These are phyloP conservation scores for Mixornis gularis DNA, from an alignment of 2,113 vertebrate species.

Conservation along the genomic window DNA sequence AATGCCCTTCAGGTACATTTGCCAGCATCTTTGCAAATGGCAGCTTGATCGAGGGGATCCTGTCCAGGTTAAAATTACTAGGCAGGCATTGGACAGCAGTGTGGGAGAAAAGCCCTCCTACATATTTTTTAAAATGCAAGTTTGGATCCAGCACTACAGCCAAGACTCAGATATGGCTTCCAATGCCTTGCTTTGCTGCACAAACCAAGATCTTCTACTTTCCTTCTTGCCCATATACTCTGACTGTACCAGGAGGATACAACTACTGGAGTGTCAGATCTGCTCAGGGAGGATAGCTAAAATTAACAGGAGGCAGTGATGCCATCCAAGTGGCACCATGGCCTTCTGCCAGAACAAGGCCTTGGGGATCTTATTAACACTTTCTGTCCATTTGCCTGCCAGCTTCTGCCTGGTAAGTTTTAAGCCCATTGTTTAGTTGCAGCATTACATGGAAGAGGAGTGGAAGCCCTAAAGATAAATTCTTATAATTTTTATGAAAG, in stretches of 20 bases:
- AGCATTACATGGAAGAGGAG: not conserved
- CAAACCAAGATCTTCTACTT: not conserved
- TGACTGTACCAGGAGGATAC: not conserved
- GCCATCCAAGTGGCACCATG: not conserved
- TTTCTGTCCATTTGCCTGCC: not conserved
- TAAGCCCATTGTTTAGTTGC: not conserved
- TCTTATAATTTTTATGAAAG: not conserved
- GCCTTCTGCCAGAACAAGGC: not conserved
- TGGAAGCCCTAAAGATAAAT: not conserved
- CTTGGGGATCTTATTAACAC: not conserved
- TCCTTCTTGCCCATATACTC: not conserved
- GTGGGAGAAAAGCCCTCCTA: not conserved
- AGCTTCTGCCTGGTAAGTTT: not conserved
- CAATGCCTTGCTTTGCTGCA: not conserved
- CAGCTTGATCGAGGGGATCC: rapidly evolving
- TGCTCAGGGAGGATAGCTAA: not conserved
- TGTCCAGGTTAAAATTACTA: not conserved
- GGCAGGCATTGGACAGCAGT: not conserved
- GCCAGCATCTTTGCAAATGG: rapidly evolving
- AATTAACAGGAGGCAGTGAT: not conserved
- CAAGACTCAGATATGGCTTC: not conserved
- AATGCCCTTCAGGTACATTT: not conserved
- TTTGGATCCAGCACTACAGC: not conserved
- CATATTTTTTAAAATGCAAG: not conserved
- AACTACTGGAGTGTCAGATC: not conserved